Base-by-base conservation (phyloP, 2,888 invertebrate genomes). In the Stictocephala bisonia region DNA sequence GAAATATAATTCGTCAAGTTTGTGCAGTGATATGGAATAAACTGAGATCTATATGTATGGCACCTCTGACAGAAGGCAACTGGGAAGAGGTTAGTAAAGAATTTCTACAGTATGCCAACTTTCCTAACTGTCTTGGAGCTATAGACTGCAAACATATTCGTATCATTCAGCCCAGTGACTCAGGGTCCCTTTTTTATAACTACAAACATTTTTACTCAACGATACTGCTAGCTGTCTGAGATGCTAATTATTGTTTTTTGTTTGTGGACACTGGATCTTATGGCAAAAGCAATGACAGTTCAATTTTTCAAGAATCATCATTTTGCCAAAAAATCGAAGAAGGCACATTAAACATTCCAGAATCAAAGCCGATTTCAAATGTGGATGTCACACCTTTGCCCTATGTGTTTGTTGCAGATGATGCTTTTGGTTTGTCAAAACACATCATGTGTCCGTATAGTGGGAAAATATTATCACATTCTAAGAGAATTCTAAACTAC, bases 61-160 rank as follows among this genome's bases (percentile, higher is more conserved):
- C 75, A 66, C 75, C 73, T 56, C 41, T 71, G 40, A 58, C 64
- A 50, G 71, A 72, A 24, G 64, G 64, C 27, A 71, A 73, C 58
- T 79, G 77, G 80, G 67, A 68, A 70, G 73, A 73, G 71, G 76
- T 80, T 71, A 78, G 78, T 64, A 53, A 76, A 71, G 77, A 75
- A 60, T 80, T 80, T 58, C 74, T 78, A 75, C 77, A 71, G 66
- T 71, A 74, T 68, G 77, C 79, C 31, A 79, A 80, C 71, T 80
- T 80, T 78, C 79, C 77, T 53, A 77, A 79, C 73, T 80, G 80
- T 72, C 74, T 80, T 44, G 78, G 80, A 73, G 76, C 75, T 48
- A 74, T 79, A 27, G 78, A 77, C n/a, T 77, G 78, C 4, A 78
- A 78, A 44, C 77, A 78, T 50, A 71, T 78, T 9, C 27, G 77